Evolutionary conservation across 2,113 vertebrate genomes (phyloP).

Genomic region (Rhabdomys dilectus): DNA sequence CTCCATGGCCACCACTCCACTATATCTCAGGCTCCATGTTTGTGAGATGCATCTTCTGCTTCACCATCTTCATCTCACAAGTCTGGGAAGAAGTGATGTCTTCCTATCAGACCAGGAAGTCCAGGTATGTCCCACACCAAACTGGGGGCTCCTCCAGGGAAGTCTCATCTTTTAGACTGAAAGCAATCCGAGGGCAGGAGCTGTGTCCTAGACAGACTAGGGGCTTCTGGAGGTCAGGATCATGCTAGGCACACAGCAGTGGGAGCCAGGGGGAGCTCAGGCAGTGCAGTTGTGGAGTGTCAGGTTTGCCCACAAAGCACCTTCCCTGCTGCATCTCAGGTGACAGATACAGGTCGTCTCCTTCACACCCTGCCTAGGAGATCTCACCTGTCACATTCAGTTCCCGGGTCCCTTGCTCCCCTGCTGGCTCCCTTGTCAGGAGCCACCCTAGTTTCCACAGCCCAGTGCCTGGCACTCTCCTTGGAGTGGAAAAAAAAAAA

Average conservation of each 20-base stretch:
- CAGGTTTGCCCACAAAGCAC: not conserved
- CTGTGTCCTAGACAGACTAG: not conserved
- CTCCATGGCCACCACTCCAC: not conserved
- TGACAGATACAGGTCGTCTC: slow-evolving; percentile 72
- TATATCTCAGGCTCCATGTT: not conserved
- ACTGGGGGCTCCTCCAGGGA: not conserved
- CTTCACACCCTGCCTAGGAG: slow-evolving; percentile 63
- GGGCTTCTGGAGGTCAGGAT: not conserved
- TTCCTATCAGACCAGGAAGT: not conserved
- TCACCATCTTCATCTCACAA: not conserved
- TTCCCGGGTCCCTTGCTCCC: slow-evolving; percentile 29
- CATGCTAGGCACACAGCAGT: not conserved
- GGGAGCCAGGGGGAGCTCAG: not conserved
- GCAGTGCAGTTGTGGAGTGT: not conserved
- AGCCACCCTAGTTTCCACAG: slow-evolving; percentile 36
- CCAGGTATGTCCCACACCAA: not conserved
- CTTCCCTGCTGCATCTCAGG: slow-evolving; percentile 37
- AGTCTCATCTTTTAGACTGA: not conserved
- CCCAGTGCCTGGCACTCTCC: not conserved
- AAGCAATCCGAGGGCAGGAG: not conserved
- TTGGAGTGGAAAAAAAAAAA: not conserved
- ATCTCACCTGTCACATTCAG: slow-evolving; percentile 73
- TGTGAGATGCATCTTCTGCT: not conserved
- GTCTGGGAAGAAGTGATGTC: not conserved
- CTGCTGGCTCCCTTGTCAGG: slow-evolving; percentile 45